These are phyloP conservation scores for Xiphorhynchus erythropygius DNA, from an alignment of 2,797 vertebrate genomes.

Conservation along the genomic window DNA sequence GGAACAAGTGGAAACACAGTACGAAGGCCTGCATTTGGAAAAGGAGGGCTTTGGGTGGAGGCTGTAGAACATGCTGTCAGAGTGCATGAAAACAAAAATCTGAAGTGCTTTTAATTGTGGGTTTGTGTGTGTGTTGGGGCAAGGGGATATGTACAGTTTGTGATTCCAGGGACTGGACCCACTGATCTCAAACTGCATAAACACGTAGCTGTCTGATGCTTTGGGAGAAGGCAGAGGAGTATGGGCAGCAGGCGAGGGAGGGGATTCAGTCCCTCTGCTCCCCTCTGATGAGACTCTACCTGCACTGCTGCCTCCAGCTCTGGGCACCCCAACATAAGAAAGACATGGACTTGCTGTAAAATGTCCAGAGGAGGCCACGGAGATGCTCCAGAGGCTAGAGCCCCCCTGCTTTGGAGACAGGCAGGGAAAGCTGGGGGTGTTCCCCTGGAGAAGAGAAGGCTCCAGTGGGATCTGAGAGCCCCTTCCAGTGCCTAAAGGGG, in stretches of 20 bases:
- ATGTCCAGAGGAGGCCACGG: background rate
- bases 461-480: background rate
- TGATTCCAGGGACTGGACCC: background rate
- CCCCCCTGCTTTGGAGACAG: background rate
- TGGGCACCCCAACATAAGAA: background rate
- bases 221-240: background rate
- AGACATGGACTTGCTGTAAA: background rate
- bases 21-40: background rate
- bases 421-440: background rate
- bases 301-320: background rate
- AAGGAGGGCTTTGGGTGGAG: background rate
- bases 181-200: background rate
- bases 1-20: background rate
- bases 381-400: background rate
- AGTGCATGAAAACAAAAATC: background rate
- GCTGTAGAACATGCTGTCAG: background rate
- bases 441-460: background rate
- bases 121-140: background rate
- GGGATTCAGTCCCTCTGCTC: background rate
- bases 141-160: background rate
- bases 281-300: background rate
- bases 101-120: background rate
- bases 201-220: background rate
- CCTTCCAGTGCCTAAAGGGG: background rate
- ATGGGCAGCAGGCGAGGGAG: background rate